phyloP scores from a whole-genome alignment of 2,113 vertebrate species.

The Phyllostomus hastatus region DNA sequence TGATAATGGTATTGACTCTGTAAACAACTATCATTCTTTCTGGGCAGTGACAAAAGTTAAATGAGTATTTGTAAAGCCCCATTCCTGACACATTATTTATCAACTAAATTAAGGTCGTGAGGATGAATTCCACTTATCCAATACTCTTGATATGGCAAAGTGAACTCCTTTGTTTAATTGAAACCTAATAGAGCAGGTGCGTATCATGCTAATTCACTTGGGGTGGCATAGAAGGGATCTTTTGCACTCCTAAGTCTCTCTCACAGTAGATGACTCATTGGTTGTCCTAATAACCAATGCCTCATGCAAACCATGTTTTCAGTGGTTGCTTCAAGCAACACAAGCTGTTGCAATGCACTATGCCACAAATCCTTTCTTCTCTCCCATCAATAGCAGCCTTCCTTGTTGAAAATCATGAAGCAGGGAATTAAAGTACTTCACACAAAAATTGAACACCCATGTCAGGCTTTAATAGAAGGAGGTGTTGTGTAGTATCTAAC shows the following conservation, averaged over 20 bases:
- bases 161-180: not conserved
- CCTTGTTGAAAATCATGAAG: not conserved
- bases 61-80: not conserved
- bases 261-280: not conserved
- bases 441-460: not conserved
- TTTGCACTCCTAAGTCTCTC: not conserved
- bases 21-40: not conserved
- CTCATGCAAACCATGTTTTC: not conserved
- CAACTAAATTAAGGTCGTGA: not conserved
- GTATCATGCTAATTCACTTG: not conserved
- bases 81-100: not conserved
- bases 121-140: not conserved
- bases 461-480: not conserved
- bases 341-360: not conserved
- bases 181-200: not conserved
- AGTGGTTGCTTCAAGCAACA: not conserved
- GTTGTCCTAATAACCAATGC: not conserved
- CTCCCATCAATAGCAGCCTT: not conserved
- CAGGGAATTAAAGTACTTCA: not conserved
- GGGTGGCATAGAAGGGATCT: not conserved
- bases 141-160: not conserved
- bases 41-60: not conserved
- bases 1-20: not conserved
- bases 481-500: not conserved
- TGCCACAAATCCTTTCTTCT: not conserved